phyloP scores from a whole-genome alignment of 2,888 invertebrate species.

The Nymphalis urticae region DNA sequence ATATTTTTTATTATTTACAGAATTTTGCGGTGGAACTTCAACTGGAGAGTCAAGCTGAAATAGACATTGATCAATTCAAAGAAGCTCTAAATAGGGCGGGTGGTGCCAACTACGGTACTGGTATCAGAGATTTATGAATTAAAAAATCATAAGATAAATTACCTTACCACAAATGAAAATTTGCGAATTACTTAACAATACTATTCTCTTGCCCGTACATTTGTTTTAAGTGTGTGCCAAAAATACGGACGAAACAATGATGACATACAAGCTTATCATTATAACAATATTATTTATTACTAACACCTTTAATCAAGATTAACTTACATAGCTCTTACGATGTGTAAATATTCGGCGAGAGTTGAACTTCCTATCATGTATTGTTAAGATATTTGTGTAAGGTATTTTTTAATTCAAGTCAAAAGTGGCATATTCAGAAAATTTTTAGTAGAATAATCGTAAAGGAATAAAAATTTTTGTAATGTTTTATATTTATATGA shows the following conservation, averaged over 20 bases:
- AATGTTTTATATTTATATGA: conserved; percentile 36
- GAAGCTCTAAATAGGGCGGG: conserved; percentile 87
- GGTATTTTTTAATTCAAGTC: conserved; percentile 34
- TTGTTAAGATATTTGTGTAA: conserved; percentile 34
- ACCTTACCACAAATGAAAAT: conserved; percentile 31
- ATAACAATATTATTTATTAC: neutral
- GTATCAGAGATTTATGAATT: conserved; percentile 84
- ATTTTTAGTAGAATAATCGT: conserved; percentile 36
- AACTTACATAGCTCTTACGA: neutral
- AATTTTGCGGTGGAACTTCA: conserved; percentile 90
- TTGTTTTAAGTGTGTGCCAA: conserved; percentile 1
- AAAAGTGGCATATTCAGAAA: conserved; percentile 38
- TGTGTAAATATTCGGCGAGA: conserved; percentile 6
- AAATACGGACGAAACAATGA: neutral
- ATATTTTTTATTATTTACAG: conserved; percentile 73
- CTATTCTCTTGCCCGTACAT: conserved; percentile 12
- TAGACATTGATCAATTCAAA: conserved; percentile 86
- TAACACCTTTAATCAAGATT: neutral
- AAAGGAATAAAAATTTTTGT: conserved; percentile 36
- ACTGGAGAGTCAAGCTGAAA: conserved; percentile 85
- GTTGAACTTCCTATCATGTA: conserved; percentile 10
- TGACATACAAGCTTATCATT: neutral
- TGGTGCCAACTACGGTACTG: conserved; percentile 91
- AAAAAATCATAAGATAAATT: conserved; percentile 19
- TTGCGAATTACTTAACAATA: conserved; percentile 33